Conservation (phyloP, 2,888 invertebrate species). For the Autographa pulchrina region DNA sequence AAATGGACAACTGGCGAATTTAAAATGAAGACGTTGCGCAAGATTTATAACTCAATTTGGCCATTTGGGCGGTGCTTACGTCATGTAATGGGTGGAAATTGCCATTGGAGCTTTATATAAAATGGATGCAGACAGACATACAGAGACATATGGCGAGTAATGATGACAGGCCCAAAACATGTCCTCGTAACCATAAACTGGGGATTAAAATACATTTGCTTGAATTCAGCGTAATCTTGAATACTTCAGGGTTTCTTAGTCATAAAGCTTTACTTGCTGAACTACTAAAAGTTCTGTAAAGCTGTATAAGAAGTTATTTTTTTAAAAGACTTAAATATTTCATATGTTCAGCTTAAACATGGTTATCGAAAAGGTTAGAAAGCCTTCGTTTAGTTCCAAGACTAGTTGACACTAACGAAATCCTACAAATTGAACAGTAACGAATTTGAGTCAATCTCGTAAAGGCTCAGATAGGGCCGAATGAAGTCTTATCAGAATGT, state of each 20-base stretch:
- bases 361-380: too few relatives aligned
- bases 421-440: constrained; percentile 21
- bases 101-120: constrained; percentile 43
- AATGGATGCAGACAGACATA: constrained; percentile 46
- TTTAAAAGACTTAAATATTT: not conserved
- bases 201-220: constrained; percentile 24
- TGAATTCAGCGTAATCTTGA: not conserved
- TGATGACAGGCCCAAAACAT: constrained; percentile 25
- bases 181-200: constrained; percentile 32
- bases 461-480: constrained; percentile 61
- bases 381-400: not conserved
- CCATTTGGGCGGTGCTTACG: constrained; percentile 54
- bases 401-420: constrained; percentile 8
- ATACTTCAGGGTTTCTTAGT: not conserved
- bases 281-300: not conserved
- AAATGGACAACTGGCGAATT: constrained; percentile 70
- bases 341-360: not conserved
- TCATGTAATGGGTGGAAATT: constrained; percentile 59
- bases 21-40: constrained; percentile 68
- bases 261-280: not conserved
- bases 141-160: constrained; percentile 32
- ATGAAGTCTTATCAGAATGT: constrained; percentile 61
- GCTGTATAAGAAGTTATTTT: not conserved
- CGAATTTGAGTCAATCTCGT: constrained; percentile 57
- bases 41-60: constrained; percentile 76